Evolutionary conservation across 35 echinoderm and acorn worm genomes (phyloP).

Genomic region (Chiridota heheva): DNA sequence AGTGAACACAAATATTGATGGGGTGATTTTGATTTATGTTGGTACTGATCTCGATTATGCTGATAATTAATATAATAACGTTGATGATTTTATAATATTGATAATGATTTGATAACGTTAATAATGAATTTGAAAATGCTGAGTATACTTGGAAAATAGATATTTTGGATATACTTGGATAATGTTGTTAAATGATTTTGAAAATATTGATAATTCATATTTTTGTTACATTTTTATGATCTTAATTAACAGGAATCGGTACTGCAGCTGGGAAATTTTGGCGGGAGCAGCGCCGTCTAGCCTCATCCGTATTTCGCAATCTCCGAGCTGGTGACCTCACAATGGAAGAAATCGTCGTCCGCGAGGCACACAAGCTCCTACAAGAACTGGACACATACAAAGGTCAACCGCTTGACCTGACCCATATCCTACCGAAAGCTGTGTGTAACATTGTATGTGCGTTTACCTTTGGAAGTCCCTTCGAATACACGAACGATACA

Average conservation of each 20-base stretch:
- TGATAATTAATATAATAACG: no score
- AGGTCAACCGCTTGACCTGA: conserved; percentile 48
- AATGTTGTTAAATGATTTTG: no score
- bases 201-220: no score
- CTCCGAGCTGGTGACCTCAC: conserved; percentile 45
- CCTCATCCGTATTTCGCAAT: conserved; percentile 50
- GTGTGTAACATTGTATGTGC: conserved; percentile 73
- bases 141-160: no score
- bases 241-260: conserved; percentile 13
- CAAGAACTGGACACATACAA: conserved; percentile 27
- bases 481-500: conserved; percentile 51
- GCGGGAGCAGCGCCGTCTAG: conserved; percentile 67
- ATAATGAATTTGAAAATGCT: no score
- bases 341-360: conserved; percentile 28
- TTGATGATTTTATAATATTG: no score
- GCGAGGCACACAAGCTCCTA: conserved; percentile 41
- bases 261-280: conserved; percentile 40
- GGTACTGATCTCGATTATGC: no score
- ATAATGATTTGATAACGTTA: no score
- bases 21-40: no score
- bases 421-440: conserved; percentile 55
- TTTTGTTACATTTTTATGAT: no score
- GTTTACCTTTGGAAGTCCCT: conserved; percentile 63
- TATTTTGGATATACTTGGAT: no score
- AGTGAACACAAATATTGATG: no score